Percentiles rank a stretch among this genome's conserved stretches.
These are phyloP conservation scores for Pelosia muscerda DNA, from an alignment of 2,888 invertebrate genomes.

Conservation along the genomic window DNA sequence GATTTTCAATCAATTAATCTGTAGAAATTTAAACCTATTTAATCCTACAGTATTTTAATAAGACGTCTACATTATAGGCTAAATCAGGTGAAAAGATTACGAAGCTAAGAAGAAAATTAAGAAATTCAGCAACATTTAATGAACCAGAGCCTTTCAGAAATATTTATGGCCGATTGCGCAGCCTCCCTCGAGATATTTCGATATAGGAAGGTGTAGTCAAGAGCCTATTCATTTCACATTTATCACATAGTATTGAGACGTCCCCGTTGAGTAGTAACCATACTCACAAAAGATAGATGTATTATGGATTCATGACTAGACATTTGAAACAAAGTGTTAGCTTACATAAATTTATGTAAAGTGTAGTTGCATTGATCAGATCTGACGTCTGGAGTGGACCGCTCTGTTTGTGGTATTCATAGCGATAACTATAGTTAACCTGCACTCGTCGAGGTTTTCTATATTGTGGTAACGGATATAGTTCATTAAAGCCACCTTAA, in stretches of 20 bases:
- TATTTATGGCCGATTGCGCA: constrained; percentile 48
- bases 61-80: constrained; percentile 1
- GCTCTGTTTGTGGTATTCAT: too few relatives aligned
- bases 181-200: constrained; percentile 56
- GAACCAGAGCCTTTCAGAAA: constrained; percentile 34
- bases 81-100: constrained; percentile 7
- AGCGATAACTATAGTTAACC: not conserved
- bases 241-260: constrained; percentile 55
- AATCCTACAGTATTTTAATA: not conserved
- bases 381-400: too few relatives aligned
- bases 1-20: not conserved
- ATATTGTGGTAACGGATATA: not conserved
- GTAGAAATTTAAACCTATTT: not conserved
- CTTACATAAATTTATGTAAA: not conserved
- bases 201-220: constrained; percentile 59
- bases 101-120: constrained; percentile 29
- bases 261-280: constrained; percentile 49
- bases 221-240: constrained; percentile 62
- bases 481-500: not conserved
- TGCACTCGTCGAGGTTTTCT: not conserved
- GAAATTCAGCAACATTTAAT: constrained; percentile 27
- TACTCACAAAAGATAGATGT: constrained; percentile 42
- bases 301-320: constrained; percentile 11
- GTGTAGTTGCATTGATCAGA: not conserved
- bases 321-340: not conserved